Conservation (phyloP, 2,888 invertebrate species). For the Seladonia tumulorum region DNA sequence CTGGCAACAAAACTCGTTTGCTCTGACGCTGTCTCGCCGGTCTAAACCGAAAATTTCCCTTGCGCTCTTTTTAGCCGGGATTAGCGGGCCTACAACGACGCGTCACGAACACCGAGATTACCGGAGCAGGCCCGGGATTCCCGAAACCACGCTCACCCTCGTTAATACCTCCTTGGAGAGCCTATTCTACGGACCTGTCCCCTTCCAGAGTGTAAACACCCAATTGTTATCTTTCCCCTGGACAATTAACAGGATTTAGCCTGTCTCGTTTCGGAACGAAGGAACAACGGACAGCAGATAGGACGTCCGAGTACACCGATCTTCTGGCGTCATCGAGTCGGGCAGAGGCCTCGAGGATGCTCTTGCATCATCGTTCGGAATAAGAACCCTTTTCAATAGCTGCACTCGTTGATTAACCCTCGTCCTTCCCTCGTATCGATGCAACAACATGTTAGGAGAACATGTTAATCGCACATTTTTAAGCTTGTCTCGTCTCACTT, state of each 20-base stretch:
- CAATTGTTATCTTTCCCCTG: not conserved
- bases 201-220: slow-evolving; percentile 13
- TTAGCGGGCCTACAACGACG: slow-evolving; percentile 10
- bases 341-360: not conserved
- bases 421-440: not conserved
- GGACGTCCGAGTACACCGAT: not conserved
- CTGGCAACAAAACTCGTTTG: slow-evolving; percentile 20
- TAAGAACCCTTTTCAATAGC: not conserved
- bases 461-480: not conserved
- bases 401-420: not conserved
- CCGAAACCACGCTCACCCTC: not conserved
- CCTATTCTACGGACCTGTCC: not conserved
- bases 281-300: not conserved
- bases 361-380: not conserved
- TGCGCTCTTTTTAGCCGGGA: slow-evolving; percentile 23
- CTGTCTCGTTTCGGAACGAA: not conserved
- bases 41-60: slow-evolving; percentile 7
- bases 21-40: not conserved
- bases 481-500: not conserved
- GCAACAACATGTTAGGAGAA: not conserved
- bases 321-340: not conserved
- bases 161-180: not conserved
- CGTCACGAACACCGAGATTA: slow-evolving; percentile 8
- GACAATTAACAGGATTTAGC: slow-evolving; percentile 26
- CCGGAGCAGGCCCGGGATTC: slow-evolving; percentile 9